Evolutionary conservation across 2,888 invertebrate species (phyloP).

Genomic region (Pristionchus arcanus): DNA sequence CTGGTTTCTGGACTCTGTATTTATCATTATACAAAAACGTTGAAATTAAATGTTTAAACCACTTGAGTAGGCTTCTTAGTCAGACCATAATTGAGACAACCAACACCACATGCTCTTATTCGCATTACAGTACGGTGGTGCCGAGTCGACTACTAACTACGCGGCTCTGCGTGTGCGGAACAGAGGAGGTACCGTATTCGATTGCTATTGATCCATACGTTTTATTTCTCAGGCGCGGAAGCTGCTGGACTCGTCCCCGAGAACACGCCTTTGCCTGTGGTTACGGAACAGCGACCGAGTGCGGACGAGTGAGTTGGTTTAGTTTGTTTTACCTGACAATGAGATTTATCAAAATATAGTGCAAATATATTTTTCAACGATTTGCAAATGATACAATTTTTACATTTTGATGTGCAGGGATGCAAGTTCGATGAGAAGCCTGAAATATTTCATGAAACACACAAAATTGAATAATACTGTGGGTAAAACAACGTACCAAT

Average conservation of each 20-base stretch:
- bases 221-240: not conserved
- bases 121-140: slow-evolving; percentile 22
- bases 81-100: no score
- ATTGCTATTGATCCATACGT: not conserved
- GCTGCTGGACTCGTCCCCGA: slow-evolving; percentile 18
- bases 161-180: slow-evolving; percentile 30
- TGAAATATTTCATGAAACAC: no score
- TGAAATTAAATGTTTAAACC: no score
- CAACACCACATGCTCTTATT: not conserved
- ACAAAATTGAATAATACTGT: no score
- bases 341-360: not conserved
- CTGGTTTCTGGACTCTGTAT: not conserved
- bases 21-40: no score
- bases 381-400: not conserved
- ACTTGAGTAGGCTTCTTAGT: no score
- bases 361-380: not conserved
- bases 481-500: not conserved
- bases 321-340: not conserved
- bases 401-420: no score
- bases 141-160: slow-evolving; percentile 43
- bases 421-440: no score
- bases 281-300: not conserved
- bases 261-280: slow-evolving; percentile 16
- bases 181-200: slow-evolving; percentile 29
- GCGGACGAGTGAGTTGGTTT: slow-evolving; percentile 16